Base-by-base conservation (phyloP, 2,888 invertebrate genomes). In the Metacarcinus magister region DNA sequence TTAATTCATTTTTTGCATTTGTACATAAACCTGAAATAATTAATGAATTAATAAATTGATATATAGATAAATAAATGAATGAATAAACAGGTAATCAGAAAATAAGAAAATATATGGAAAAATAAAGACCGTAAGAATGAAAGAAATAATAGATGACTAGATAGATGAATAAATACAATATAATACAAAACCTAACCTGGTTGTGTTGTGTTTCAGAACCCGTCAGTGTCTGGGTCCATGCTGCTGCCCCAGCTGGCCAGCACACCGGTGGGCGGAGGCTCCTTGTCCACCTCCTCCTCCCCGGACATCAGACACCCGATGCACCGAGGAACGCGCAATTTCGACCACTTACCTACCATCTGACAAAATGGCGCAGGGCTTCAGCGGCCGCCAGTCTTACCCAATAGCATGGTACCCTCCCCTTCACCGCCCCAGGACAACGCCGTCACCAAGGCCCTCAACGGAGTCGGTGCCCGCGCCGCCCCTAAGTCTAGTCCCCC, bases 311-410 rank as follows among this genome's bases (percentile, higher is more conserved):
- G 96, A 23, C 90, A 94, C 32, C 95, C 94, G 1, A 91, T 95
- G 54, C 89, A 82, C 90, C 94, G 96, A 23, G 95, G 96, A 44
- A 87, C 96, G 7, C 95, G 96, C 19, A 95, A 96, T 91, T 96
- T 96, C 91, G 96, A 96, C 95, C 96, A 96, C 94, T 94, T 96
- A n/a, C 96, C 96, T 28, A 96, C 96, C 92, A 96, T 96, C 94
- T 96, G 96, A 96, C 96, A 96, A 48, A 96, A 96, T 95, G 96
- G 96, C 93, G 95, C 95, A 8, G 95, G 93, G 44, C 43, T 93
- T 13, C 92, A 93, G 90, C 93, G 91, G 32, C 93, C 96, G 10
- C 94, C 95, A 16, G 48, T 28, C 54, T 60, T 96, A 13, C 96
- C 96, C 43, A 87, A 91, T 23, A 95, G 67, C 43, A 39, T 96